Evolutionary conservation across 2,797 vertebrate genomes (phyloP).

Genomic region (Sebastes cheni): DNA sequence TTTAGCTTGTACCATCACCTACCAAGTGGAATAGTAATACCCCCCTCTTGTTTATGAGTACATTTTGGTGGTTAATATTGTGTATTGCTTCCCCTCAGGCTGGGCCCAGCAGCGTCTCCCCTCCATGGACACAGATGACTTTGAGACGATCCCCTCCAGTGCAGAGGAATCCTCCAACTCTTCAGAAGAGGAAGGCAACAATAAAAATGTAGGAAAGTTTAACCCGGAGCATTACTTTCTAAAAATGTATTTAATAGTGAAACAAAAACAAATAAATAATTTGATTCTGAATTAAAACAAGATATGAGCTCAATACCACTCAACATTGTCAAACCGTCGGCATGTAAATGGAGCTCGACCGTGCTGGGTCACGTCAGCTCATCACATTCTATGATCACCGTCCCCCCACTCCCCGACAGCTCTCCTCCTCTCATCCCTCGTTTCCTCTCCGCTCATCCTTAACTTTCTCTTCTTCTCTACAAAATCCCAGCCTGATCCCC

Average conservation of each 20-base stretch:
- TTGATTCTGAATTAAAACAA: slow-evolving; percentile 5
- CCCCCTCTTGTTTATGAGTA: neutral
- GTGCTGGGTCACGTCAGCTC: slow-evolving; percentile 12
- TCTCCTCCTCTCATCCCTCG: slow-evolving; percentile 6
- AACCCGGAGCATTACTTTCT: neutral
- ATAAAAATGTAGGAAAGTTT: slow-evolving; percentile 81
- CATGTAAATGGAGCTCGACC: neutral
- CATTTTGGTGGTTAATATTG: neutral
- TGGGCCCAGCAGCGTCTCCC: slow-evolving; percentile 86
- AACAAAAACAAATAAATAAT: neutral
- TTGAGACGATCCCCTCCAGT: slow-evolving; percentile 91
- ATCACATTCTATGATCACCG: slow-evolving; percentile 8
- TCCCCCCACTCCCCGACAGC: neutral
- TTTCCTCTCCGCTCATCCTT: slow-evolving; percentile 27
- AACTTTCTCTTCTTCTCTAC: slow-evolving; percentile 15
- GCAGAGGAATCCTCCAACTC: slow-evolving; percentile 92
- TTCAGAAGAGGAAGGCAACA: slow-evolving; percentile 88
- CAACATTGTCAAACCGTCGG: neutral
- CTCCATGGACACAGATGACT: slow-evolving; percentile 88
- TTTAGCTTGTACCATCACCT: neutral
- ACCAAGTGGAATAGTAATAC: neutral
- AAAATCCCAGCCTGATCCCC: slow-evolving; percentile 38
- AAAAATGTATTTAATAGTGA: neutral
- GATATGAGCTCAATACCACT: neutral
- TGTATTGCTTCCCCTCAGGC: slow-evolving; percentile 71